These are phyloP conservation scores for Oxycera nigricornis DNA, from an alignment of 2,888 invertebrate species.

Conservation along the genomic window DNA sequence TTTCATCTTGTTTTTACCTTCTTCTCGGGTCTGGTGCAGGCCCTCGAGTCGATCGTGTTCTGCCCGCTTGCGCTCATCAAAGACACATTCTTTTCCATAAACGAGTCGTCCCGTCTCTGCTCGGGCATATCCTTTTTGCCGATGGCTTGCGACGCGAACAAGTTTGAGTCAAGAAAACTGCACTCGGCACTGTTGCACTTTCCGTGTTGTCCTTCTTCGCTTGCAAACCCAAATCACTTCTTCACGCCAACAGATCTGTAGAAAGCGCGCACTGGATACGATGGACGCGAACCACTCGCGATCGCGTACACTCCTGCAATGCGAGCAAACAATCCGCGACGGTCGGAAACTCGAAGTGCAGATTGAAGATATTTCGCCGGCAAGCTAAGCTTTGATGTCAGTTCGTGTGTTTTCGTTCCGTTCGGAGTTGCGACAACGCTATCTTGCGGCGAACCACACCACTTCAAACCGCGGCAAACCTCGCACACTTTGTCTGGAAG, in stretches of 20 bases:
- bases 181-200: slow-evolving; percentile 10
- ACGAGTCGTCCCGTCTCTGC: neutral
- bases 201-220: neutral
- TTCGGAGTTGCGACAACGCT: neutral
- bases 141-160: neutral
- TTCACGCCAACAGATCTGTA: neutral
- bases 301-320: neutral
- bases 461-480: neutral
- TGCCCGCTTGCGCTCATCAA: slow-evolving; percentile 49
- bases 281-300: neutral
- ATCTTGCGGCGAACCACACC: too few species aligned
- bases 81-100: slow-evolving; percentile 38
- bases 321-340: neutral
- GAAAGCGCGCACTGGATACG: neutral
- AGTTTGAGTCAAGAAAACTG: neutral
- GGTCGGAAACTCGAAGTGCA: neutral
- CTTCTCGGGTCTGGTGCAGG: slow-evolving; percentile 71
- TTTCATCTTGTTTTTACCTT: slow-evolving; percentile 64
- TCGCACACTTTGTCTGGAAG: neutral
- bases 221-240: neutral
- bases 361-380: neutral
- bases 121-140: slow-evolving; percentile 39
- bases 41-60: slow-evolving; percentile 69
- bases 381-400: neutral
- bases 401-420: neutral